A percentile compares a stretch with the other conserved stretches of the same genome.
These are phyloP conservation scores for Caenorhabditis becei DNA, from an alignment of 2,888 invertebrate genomes.

Conservation along the genomic window DNA sequence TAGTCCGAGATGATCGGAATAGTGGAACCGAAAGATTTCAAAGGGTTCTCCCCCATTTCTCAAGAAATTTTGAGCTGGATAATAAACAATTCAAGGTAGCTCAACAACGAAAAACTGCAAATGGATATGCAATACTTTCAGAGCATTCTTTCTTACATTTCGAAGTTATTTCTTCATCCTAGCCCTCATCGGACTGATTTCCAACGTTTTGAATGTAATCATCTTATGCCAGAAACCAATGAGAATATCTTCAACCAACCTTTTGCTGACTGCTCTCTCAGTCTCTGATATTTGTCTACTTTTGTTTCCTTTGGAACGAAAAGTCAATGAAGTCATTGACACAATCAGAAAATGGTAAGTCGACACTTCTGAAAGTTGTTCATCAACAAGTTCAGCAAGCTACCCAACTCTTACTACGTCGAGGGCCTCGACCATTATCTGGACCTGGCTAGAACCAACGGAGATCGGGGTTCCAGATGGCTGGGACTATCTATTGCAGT, in stretches of 20 bases:
- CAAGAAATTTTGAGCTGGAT: no score
- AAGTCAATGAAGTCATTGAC: neutral
- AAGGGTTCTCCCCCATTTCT: no score
- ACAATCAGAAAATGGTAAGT: neutral
- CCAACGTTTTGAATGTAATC: neutral
- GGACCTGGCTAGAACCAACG: neutral
- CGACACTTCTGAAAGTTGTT: neutral
- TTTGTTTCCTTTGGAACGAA: neutral
- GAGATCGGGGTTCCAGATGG: neutral
- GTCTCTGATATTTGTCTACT: neutral
- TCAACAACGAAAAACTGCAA: no score
- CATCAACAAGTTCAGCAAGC: neutral
- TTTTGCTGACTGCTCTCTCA: neutral
- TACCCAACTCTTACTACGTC: neutral
- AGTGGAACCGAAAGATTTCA: no score
- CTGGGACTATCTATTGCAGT: conserved; percentile 8
- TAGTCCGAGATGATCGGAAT: no score
- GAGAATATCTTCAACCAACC: neutral
- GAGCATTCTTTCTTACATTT: no score
- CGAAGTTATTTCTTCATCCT: no score
- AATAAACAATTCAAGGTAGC: no score
- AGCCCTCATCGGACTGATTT: neutral
- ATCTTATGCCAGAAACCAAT: neutral
- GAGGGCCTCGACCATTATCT: neutral
- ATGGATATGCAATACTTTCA: no score